Evolutionary conservation across 2,888 invertebrate species (phyloP).

Genomic region (Herminia tarsipennalis): DNA sequence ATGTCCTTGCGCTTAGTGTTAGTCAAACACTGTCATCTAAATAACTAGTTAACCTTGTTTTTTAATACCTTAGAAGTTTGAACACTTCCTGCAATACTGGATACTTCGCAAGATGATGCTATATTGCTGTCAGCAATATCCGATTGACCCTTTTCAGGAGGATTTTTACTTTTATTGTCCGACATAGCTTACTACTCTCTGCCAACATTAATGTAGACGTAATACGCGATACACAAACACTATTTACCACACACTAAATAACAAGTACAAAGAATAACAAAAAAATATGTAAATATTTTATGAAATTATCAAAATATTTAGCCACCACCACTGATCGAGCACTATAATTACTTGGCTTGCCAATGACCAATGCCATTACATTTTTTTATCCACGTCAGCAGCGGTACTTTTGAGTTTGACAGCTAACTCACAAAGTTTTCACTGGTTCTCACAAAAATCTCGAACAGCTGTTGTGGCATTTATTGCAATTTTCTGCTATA

Average conservation of each 20-base stretch:
- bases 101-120: slow-evolving; percentile 67
- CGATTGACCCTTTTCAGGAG: slow-evolving; percentile 64
- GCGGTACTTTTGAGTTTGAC: slow-evolving; percentile 15
- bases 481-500: not conserved
- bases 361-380: slow-evolving; percentile 39
- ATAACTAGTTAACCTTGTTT: too few species aligned
- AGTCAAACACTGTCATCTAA: slow-evolving; percentile 13
- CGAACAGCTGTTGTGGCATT: not conserved
- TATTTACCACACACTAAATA: slow-evolving; percentile 26
- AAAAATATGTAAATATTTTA: slow-evolving; percentile 20
- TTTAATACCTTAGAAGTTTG: slow-evolving; percentile 74
- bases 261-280: slow-evolving; percentile 22
- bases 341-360: slow-evolving; percentile 35
- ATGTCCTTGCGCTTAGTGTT: slow-evolving; percentile 25
- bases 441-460: not conserved
- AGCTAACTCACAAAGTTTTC: not conserved
- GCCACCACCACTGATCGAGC: slow-evolving; percentile 69
- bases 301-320: slow-evolving; percentile 59
- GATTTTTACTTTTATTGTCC: slow-evolving; percentile 73
- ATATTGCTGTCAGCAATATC: slow-evolving; percentile 64
- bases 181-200: slow-evolving; percentile 71
- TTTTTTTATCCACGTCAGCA: slow-evolving; percentile 56
- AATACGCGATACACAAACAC: slow-evolving; percentile 30
- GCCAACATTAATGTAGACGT: slow-evolving; percentile 68
- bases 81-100: slow-evolving; percentile 69